Percentiles rank a stretch among this genome's conserved stretches.
These are phyloP conservation scores for Lagenorhynchus albirostris DNA, from an alignment of 2,113 vertebrate species.

Conservation along the genomic window DNA sequence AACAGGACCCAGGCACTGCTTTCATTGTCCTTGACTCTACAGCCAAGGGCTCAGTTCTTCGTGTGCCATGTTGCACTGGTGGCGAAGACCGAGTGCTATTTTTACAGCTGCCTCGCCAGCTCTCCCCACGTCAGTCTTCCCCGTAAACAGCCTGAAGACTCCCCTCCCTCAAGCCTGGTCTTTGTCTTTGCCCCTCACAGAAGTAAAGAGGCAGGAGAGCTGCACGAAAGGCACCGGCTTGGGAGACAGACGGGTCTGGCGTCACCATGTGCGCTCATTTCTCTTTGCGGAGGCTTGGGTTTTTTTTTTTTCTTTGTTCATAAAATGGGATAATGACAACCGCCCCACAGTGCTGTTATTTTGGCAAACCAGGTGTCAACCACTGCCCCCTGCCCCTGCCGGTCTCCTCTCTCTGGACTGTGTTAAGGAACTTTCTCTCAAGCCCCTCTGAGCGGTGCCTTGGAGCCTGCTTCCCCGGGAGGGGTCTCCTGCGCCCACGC, in stretches of 20 bases:
- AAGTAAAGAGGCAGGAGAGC: neutral
- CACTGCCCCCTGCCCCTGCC: too few species aligned
- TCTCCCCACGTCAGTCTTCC: too few species aligned
- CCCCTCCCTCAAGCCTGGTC: neutral
- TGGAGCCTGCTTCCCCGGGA: too few species aligned
- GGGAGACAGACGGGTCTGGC: neutral
- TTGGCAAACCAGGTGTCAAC: neutral
- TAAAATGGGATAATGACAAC: neutral
- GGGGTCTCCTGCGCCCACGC: neutral
- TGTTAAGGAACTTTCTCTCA: neutral
- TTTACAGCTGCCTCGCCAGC: neutral
- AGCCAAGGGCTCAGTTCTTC: neutral
- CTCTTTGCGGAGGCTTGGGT: neutral
- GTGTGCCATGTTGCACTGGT: fast-evolving
- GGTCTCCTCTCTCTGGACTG: too few species aligned
- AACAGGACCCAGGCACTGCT: too few species aligned
- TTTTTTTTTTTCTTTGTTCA: neutral
- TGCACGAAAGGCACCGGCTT: neutral
- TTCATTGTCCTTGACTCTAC: neutral
- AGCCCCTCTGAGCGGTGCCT: neutral
- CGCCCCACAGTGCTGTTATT: too few species aligned
- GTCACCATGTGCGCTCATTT: fast-evolving
- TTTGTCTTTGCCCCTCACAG: neutral
- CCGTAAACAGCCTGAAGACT: neutral
- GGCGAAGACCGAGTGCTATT: neutral